Percentiles rank a stretch among this genome's conserved stretches.
Conservation (phyloP, 2,797 vertebrate species). For the Alfaro cultratus region DNA sequence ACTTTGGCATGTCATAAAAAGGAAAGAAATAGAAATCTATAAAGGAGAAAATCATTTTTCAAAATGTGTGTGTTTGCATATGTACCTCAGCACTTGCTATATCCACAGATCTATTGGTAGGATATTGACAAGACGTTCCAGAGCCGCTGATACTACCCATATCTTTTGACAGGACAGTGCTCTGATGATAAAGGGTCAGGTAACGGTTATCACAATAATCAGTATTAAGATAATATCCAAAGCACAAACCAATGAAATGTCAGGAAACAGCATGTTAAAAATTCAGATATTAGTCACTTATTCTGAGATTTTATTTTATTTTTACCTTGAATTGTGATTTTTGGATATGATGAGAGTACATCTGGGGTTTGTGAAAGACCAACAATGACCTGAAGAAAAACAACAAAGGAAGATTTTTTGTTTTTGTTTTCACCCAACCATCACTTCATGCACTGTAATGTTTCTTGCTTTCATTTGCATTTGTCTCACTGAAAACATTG, state of each 20-base stretch:
- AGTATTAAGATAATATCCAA: not conserved
- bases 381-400: constrained; percentile 82
- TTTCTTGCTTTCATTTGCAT: constrained; percentile 8
- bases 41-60: not conserved
- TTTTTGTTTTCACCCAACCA: not conserved
- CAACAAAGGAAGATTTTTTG: not conserved
- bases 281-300: not conserved
- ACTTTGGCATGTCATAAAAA: not conserved
- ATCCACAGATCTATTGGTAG: constrained; percentile 21
- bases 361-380: constrained; percentile 88
- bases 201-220: constrained; percentile 13
- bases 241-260: not conserved
- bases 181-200: constrained; percentile 58
- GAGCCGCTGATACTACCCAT: constrained; percentile 13
- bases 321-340: constrained; percentile 87
- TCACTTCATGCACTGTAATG: not conserved
- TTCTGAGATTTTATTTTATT: constrained; percentile 27
- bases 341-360: constrained; percentile 81
- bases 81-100: constrained; percentile 55
- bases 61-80: constrained; percentile 20
- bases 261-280: not conserved
- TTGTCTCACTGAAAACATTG: constrained; percentile 90
- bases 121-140: constrained; percentile 44
- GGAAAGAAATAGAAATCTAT: not conserved
- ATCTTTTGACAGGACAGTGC: constrained; percentile 47